Percentiles rank a stretch among this genome's conserved stretches.
Conservation (phyloP, 2,888 invertebrate species). For the Cephalotes varians region DNA sequence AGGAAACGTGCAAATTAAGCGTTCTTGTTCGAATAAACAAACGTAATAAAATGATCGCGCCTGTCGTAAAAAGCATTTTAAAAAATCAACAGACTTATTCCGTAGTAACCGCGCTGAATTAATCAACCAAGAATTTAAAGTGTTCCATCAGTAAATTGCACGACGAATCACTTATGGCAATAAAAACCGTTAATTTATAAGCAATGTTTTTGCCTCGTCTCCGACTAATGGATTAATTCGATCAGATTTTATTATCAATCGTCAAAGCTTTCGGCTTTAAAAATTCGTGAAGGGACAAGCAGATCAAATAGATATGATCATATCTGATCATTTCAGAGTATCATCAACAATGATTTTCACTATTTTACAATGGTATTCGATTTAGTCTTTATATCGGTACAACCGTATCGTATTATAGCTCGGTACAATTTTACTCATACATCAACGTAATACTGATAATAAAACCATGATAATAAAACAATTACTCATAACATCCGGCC, state of each 20-base stretch:
- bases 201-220: background rate
- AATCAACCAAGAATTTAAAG: slow-evolving; percentile 6
- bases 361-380: background rate
- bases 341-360: background rate
- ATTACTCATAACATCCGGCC: background rate
- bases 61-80: background rate
- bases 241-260: background rate
- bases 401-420: background rate
- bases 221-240: background rate
- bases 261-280: background rate
- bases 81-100: background rate
- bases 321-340: background rate
- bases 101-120: background rate
- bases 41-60: background rate
- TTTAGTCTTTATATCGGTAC: background rate
- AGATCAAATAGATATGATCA: background rate
- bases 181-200: slow-evolving; percentile 8
- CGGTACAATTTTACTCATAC: background rate
- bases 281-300: background rate
- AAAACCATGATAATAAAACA: background rate
- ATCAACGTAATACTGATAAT: background rate
- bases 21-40: background rate
- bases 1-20: background rate
- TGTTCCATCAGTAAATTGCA: background rate
- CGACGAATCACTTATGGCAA: background rate